phyloP scores from a whole-genome alignment of 1,140 invertebrate genomes.

The Mya arenaria region DNA sequence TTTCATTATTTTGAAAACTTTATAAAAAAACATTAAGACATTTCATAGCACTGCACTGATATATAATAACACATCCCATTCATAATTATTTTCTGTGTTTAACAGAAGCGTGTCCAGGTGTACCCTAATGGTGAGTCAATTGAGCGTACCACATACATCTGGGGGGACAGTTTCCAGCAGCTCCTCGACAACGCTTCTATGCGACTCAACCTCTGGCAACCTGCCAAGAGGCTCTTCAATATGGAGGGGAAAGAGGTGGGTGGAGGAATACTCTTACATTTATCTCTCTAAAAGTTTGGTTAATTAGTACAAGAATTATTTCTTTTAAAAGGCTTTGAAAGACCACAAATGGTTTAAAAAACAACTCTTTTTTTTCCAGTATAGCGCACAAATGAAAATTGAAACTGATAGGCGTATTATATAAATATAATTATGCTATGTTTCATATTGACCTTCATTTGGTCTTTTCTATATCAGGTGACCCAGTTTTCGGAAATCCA shows the following conservation, averaged over 20 bases:
- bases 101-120: conserved; percentile 78
- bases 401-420: not conserved
- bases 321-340: no score
- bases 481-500: conserved; percentile 71
- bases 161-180: conserved; percentile 77
- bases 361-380: not conserved
- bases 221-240: conserved; percentile 76
- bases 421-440: not conserved
- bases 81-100: conserved; percentile 40
- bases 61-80: not conserved
- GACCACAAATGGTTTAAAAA: not conserved
- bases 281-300: no score
- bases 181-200: conserved; percentile 75
- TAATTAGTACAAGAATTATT: no score
- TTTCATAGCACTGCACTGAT: no score
- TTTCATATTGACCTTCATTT: not conserved
- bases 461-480: conserved; percentile 63
- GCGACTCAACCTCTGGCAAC: conserved; percentile 77
- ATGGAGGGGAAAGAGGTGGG: conserved; percentile 77
- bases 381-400: not conserved
- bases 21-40: not conserved
- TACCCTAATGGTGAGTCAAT: conserved; percentile 79
- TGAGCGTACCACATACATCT: conserved; percentile 76
- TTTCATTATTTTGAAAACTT: not conserved
- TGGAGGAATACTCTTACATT: no score